Evolutionary conservation across 2,113 vertebrate genomes (phyloP), one percentile per base, ranked within the genome.

Genomic region (Takifugu flavidus): DNA sequence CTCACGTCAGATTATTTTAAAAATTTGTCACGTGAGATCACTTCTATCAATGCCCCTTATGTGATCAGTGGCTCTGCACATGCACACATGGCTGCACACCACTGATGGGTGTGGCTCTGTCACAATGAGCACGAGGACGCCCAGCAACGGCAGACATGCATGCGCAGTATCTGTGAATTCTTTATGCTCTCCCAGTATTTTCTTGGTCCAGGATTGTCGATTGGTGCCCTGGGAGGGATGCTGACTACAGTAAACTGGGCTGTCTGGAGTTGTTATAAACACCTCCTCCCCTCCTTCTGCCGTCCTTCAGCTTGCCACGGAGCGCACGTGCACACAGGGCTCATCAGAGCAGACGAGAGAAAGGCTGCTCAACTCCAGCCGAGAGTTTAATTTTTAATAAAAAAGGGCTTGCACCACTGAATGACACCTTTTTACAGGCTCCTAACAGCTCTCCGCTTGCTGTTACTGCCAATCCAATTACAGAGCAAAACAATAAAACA

Each of bases 381-480:
- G 88, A 88, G 83, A 80, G 76, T 89, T 92, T 92, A 91, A 93
- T 93, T 94, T 39, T 10, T 20, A 93, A 92, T n/a, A 92, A 82
- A 59, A 3, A n/a, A n/a, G 72, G 67, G 77, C 73, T 62, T 5
- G 82, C 74, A 74, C 70, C 15, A 65, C 70, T 59, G 68, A 82
- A 65, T 65, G 65, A 85, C 72, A 67, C 86, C 83, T 85, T 84
- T 34, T 88, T 55, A 86, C 83, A 89, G 79, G 86, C 84, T 83
- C 79, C 79, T 78, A 87, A 88, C 78, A n/a, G 72, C 72, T 75
- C 71, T 77, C 70, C 56, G 75, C 75, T 75, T 50, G 42, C 69
- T 54, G 57, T 82, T 79, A 82, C 80, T 84, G 87, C 86, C 88
- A 86, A 87, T 87, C 87, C 88, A 88, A 89, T 89, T 89, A 90